Base-by-base conservation (phyloP, 2,888 invertebrate species). In the Tricholauxania praeusta region DNA sequence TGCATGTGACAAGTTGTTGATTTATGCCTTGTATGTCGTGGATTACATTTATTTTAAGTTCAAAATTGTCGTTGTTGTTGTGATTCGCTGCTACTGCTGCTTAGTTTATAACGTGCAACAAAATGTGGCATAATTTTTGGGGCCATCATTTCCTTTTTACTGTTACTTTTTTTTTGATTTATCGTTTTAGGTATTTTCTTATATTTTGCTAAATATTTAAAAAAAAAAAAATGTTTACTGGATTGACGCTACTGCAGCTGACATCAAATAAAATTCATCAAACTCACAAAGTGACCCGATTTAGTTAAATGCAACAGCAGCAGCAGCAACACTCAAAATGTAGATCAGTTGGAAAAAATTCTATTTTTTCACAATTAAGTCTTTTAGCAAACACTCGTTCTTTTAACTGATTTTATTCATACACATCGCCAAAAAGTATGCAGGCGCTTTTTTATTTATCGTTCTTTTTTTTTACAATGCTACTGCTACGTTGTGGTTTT, bases 401-500 rank as follows among this genome's bases (percentile, higher is more conserved):
- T n/a, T 47, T 12, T 48, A n/a, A 39, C 48, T 8, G 8, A 49
- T 17, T 57, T 57, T 4, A 22, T 57, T 57, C 51, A 49, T 28
- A 22, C 64, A 51, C 8, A 28, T 2, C 32, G 62, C 39, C 39
- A 19, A 17, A 63, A 70, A 53, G 70, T 63, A 63, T 62, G 52
- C 62, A 63, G 5, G 2, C 1, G 28, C 28, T 48, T n/a, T 39
- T n/a, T 60, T 32, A 3, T 28, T 28, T 28, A 3, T 39, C n/a
- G 22, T 17, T 51, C n/a, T n/a, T 64, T 64, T 52, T 51, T 51
- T 64, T 51, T 51, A 15, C 17, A 32, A 60, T 14, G 52, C 22
- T 63, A 63, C 10, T 19, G 52, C 22, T 70, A 63, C 10, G 39
- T 47, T 52, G 63, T 17, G 63, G 70, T 53, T 70, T 62, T 70